A percentile compares a stretch with the other conserved stretches of the same genome.
Conservation (phyloP, 2,888 invertebrate genomes). For the Coenonympha glycerion region DNA sequence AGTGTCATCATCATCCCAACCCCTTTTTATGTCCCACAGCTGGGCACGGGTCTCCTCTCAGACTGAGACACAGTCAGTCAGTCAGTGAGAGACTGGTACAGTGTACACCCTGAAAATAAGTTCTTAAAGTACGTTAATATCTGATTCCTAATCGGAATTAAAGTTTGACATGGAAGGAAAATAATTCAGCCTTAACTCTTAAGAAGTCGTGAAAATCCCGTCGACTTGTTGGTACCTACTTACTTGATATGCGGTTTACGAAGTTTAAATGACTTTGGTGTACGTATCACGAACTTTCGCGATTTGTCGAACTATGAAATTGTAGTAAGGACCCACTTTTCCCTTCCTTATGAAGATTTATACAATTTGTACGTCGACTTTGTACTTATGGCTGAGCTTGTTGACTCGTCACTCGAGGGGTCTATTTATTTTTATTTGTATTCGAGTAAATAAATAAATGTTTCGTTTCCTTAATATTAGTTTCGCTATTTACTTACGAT, state of each 20-base stretch:
- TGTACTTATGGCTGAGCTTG: too few species aligned
- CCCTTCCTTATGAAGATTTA: neutral
- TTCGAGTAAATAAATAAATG: neutral
- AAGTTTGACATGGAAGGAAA: conserved; percentile 17
- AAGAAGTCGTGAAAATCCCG: conserved; percentile 15
- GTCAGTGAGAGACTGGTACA: too few species aligned
- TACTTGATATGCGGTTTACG: conserved; percentile 25
- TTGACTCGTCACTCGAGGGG: too few species aligned
- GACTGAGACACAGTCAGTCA: too few species aligned
- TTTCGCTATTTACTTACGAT: too few species aligned
- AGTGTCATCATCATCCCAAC: too few species aligned
- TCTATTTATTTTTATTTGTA: too few species aligned
- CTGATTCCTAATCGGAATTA: conserved; percentile 13
- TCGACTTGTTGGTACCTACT: conserved; percentile 15
- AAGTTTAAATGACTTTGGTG: conserved; percentile 29
- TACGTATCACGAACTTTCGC: conserved; percentile 19
- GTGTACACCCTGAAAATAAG: too few species aligned
- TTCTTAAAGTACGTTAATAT: too few species aligned
- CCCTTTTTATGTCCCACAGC: too few species aligned
- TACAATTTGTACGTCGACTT: neutral
- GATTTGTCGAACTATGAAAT: conserved; percentile 24
- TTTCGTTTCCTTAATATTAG: too few species aligned
- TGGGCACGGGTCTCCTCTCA: too few species aligned
- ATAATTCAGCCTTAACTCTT: conserved; percentile 14
- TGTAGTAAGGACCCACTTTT: conserved; percentile 10